These are phyloP conservation scores for Sebastes hubbsi DNA, from an alignment of 2,797 vertebrate genomes.

Conservation along the genomic window DNA sequence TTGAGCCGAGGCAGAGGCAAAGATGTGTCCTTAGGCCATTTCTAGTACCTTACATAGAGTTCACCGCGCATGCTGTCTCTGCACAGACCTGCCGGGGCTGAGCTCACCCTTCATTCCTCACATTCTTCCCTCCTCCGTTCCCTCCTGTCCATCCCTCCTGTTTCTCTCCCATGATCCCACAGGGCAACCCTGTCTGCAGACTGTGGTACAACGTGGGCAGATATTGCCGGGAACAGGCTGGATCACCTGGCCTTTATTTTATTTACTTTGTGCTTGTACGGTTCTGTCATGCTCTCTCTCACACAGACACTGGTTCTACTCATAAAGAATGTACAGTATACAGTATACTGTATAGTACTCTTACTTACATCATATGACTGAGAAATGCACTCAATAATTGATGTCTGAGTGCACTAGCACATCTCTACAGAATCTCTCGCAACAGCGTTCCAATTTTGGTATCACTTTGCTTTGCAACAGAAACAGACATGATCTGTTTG, in stretches of 20 bases:
- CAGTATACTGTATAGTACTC: background rate
- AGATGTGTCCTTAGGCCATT: constrained; percentile 72
- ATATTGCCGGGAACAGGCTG: constrained; percentile 16
- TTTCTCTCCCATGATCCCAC: constrained; percentile 58
- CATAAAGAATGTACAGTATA: background rate
- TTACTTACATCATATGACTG: background rate
- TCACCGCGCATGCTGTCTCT: constrained; percentile 72
- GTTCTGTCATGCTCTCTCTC: background rate
- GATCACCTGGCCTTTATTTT: constrained; percentile 16
- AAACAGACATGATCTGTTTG: background rate
- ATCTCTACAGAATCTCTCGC: background rate
- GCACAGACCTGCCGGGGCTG: constrained; percentile 83
- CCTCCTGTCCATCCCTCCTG: constrained; percentile 67
- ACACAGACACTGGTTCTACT: background rate
- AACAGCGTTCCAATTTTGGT: background rate
- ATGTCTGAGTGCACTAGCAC: background rate
- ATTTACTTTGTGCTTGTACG: background rate
- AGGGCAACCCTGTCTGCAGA: constrained; percentile 61
- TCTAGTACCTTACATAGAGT: constrained; percentile 75
- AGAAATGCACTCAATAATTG: background rate
- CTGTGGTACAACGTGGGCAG: constrained; percentile 41
- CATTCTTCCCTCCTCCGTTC: constrained; percentile 75
- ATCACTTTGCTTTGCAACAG: background rate
- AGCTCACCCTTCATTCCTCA: constrained; percentile 81
- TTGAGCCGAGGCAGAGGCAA: constrained; percentile 40